phyloP scores from a whole-genome alignment of 64 coral and sea anemone genomes.

The Stylophora pistillata region DNA sequence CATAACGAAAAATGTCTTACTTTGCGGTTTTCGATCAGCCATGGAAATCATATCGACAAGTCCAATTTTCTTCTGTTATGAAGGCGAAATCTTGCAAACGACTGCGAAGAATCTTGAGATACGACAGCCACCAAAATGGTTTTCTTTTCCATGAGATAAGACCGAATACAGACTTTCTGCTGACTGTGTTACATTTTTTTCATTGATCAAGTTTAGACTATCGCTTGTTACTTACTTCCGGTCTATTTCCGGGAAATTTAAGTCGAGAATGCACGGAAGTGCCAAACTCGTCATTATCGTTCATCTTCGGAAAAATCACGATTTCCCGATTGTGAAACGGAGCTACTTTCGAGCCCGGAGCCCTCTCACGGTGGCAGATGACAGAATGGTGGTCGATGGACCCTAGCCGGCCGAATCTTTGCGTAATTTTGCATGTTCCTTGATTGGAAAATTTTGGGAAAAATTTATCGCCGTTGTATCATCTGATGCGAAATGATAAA shows the following conservation, averaged over 20 bases:
- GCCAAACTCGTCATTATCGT: too few relatives aligned
- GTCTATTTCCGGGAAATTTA: too few relatives aligned
- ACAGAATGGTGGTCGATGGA: constrained; percentile 76
- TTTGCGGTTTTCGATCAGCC: background rate
- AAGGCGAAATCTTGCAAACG: too few relatives aligned
- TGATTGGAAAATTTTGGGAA: constrained; percentile 1
- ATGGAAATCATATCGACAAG: background rate
- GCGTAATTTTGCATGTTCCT: constrained; percentile 77
- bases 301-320: too few relatives aligned
- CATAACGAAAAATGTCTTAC: background rate
- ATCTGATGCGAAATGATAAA: background rate
- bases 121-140: too few relatives aligned
- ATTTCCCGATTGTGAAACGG: background rate
- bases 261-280: too few relatives aligned
- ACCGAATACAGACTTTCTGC: too few relatives aligned
- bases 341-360: background rate
- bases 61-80: background rate
- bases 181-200: too few relatives aligned
- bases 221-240: too few relatives aligned
- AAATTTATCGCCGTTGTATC: background rate
- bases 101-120: too few relatives aligned
- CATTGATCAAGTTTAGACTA: too few relatives aligned
- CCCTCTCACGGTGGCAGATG: background rate
- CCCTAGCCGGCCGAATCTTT: constrained; percentile 64
- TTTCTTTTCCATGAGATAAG: too few relatives aligned